These are phyloP conservation scores for Odontesthes bonariensis DNA, from an alignment of 2,113 vertebrate genomes.

Conservation along the genomic window DNA sequence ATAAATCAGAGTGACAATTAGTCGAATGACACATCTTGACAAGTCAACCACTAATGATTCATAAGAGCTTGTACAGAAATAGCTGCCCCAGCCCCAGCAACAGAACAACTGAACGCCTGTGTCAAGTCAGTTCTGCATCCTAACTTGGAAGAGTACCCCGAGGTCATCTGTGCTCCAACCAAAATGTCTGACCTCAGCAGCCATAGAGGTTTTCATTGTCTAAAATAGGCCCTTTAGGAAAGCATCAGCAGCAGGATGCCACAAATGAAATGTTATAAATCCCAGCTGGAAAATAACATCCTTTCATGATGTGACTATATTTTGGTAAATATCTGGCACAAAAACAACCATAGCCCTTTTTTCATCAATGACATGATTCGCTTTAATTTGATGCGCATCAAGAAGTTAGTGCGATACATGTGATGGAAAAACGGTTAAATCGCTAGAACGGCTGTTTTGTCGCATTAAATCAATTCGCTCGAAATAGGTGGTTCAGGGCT, in stretches of 20 bases:
- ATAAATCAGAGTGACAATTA: conserved; percentile 73
- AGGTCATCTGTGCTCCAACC: conserved; percentile 13
- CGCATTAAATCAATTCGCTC: too few species aligned
- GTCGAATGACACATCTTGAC: conserved; percentile 66
- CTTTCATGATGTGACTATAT: background rate
- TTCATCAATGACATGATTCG: too few species aligned
- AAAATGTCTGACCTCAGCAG: background rate
- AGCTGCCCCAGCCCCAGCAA: conserved; percentile 36
- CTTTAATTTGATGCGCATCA: too few species aligned
- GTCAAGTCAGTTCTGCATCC: conserved; percentile 27
- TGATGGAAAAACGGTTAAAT: too few species aligned
- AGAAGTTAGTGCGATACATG: too few species aligned
- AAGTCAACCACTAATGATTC: conserved; percentile 68
- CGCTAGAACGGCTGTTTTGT: too few species aligned
- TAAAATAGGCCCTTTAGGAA: background rate
- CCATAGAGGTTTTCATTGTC: background rate
- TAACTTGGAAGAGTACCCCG: conserved; percentile 6
- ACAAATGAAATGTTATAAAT: background rate
- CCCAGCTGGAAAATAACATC: background rate
- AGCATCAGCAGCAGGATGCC: background rate
- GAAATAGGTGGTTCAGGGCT: too few species aligned
- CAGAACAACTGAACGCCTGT: conserved; percentile 12
- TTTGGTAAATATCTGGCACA: background rate
- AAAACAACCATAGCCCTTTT: background rate
- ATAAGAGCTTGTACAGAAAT: conserved; percentile 65